Conservation (phyloP, 2,888 invertebrate genomes). For the Caenorhabditis becei region DNA sequence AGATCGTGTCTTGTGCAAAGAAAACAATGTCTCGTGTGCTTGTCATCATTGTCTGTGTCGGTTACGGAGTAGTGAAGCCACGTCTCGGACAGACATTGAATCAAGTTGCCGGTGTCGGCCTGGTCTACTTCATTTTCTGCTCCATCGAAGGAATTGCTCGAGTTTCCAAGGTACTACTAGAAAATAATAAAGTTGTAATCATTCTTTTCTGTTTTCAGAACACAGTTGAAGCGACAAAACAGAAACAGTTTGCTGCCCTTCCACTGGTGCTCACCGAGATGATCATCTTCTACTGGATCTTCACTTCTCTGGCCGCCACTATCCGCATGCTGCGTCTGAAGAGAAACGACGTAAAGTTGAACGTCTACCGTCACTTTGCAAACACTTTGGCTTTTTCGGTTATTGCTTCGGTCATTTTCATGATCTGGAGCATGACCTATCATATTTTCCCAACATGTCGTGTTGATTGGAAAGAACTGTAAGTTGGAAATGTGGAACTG, state of each 20-base stretch:
- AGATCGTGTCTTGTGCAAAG: slow-evolving; percentile 93
- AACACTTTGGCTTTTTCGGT: slow-evolving; percentile 94
- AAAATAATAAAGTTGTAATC: not conserved
- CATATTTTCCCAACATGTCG: slow-evolving; percentile 88
- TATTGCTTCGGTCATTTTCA: slow-evolving; percentile 90
- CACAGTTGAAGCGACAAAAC: slow-evolving; percentile 84
- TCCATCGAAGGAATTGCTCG: slow-evolving; percentile 91
- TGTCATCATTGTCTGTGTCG: slow-evolving; percentile 94
- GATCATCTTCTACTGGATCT: slow-evolving; percentile 88
- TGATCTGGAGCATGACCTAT: slow-evolving; percentile 92
- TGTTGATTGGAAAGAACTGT: slow-evolving; percentile 91
- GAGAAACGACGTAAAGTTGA: slow-evolving; percentile 91
- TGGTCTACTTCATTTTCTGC: slow-evolving; percentile 90
- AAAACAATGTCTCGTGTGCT: slow-evolving; percentile 93
- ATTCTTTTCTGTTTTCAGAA: slow-evolving; percentile 64
- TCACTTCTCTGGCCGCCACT: slow-evolving; percentile 88
- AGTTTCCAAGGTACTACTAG: slow-evolving; percentile 84
- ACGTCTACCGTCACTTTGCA: slow-evolving; percentile 93
- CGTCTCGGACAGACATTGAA: slow-evolving; percentile 92
- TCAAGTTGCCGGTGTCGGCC: slow-evolving; percentile 90
- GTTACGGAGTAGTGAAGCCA: slow-evolving; percentile 96
- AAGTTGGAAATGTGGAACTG: slow-evolving; percentile 28
- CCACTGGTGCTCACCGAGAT: slow-evolving; percentile 90
- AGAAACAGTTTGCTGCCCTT: slow-evolving; percentile 88
- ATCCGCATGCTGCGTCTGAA: slow-evolving; percentile 91